Conservation (phyloP, 2,113 vertebrate genomes). For the Murina feae region DNA sequence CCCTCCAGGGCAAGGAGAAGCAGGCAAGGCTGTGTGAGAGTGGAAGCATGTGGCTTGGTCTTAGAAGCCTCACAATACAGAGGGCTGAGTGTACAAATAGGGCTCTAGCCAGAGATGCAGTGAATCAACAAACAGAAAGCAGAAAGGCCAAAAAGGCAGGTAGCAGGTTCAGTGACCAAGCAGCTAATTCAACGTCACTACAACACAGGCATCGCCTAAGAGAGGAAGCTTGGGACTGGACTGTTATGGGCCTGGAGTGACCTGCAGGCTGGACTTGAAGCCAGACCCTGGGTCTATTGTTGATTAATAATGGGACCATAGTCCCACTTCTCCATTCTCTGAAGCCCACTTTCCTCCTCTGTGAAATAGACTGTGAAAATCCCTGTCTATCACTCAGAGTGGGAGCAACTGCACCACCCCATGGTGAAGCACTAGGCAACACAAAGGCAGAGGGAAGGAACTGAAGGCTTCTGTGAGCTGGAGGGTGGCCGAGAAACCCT, state of each 20-base stretch:
- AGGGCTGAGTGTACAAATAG: accelerated
- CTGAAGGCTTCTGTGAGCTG: background rate
- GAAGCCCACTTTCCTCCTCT: background rate
- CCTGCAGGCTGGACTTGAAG: background rate
- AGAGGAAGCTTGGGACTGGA: background rate
- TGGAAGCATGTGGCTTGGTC: background rate
- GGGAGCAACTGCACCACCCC: accelerated
- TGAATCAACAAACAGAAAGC: background rate
- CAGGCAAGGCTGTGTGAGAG: accelerated
- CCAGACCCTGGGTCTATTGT: background rate
- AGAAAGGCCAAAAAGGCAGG: background rate
- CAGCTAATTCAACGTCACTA: background rate
- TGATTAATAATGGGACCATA: accelerated
- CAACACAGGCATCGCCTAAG: background rate
- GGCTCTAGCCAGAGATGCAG: accelerated
- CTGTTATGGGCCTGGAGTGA: background rate
- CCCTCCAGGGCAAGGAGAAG: background rate
- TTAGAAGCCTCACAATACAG: background rate
- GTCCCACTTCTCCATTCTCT: background rate
- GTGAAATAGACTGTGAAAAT: background rate
- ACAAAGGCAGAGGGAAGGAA: accelerated
- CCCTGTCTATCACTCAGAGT: background rate
- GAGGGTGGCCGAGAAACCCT: background rate
- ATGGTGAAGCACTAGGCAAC: accelerated
- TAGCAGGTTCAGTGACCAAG: background rate